Evolutionary conservation across 2,113 vertebrate species (phyloP).

Genomic region (Ceyx margarethae): DNA sequence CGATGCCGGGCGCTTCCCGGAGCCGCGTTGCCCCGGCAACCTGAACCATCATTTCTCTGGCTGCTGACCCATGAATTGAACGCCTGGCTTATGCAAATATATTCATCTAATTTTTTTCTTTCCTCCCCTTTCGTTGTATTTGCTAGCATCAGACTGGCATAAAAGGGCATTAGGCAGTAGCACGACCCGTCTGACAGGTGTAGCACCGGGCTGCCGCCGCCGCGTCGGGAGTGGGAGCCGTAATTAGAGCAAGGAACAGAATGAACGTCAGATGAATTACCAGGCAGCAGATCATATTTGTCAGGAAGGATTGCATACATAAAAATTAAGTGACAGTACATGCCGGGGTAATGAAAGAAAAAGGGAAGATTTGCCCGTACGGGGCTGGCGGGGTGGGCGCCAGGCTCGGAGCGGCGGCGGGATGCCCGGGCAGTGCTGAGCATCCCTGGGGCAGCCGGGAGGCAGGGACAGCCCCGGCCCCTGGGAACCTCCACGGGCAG

Average conservation of each 20-base stretch:
- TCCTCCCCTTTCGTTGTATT: slow-evolving; percentile 15
- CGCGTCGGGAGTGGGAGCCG: slow-evolving; percentile 67
- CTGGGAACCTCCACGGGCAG: background rate
- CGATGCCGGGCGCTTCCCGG: background rate
- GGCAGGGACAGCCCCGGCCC: background rate
- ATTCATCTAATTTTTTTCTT: slow-evolving; percentile 1
- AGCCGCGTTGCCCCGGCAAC: slow-evolving; percentile 59
- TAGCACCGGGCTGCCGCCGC: slow-evolving; percentile 60
- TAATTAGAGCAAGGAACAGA: slow-evolving; percentile 82
- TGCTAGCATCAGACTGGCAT: slow-evolving; percentile 74
- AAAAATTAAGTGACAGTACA: slow-evolving; percentile 87
- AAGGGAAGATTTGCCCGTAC: slow-evolving; percentile 81
- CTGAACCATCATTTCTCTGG: slow-evolving; percentile 34
- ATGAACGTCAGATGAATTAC: slow-evolving; percentile 81
- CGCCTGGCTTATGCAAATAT: slow-evolving; percentile 61
- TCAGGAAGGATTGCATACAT: slow-evolving; percentile 83
- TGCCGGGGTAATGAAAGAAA: slow-evolving; percentile 81
- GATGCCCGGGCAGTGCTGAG: background rate
- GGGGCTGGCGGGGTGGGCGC: slow-evolving; percentile 53
- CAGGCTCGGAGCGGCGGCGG: slow-evolving; percentile 11
- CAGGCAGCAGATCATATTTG: slow-evolving; percentile 82
- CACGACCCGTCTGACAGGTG: slow-evolving; percentile 77
- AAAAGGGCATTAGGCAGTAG: slow-evolving; percentile 76
- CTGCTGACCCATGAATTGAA: slow-evolving; percentile 68
- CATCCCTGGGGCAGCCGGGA: rapidly evolving